Percentiles rank a stretch among this genome's conserved stretches.
These are phyloP conservation scores for Prinia subflava DNA, from an alignment of 2,113 vertebrate species.

Conservation along the genomic window DNA sequence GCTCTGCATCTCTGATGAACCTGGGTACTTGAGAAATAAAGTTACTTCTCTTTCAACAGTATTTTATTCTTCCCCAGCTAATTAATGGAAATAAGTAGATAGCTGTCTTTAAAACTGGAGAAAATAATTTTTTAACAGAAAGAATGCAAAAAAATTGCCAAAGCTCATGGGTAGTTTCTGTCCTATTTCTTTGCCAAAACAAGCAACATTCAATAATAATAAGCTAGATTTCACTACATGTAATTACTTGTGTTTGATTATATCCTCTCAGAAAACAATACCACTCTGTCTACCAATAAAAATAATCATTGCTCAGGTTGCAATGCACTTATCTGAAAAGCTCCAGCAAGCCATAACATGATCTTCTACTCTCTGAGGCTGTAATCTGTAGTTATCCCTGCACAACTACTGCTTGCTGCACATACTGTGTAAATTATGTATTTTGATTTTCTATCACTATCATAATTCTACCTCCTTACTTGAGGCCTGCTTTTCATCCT, in stretches of 20 bases:
- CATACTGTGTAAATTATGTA: not conserved
- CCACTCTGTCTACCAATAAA: not conserved
- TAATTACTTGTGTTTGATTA: not conserved
- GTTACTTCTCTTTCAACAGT: not conserved
- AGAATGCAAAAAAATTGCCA: not conserved
- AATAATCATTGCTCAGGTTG: not conserved
- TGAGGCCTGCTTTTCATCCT: not conserved
- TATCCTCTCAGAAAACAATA: not conserved
- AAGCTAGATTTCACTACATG: not conserved
- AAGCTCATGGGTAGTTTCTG: fast-evolving
- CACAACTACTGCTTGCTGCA: not conserved
- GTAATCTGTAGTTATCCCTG: not conserved
- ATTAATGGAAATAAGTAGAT: not conserved
- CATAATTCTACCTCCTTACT: not conserved
- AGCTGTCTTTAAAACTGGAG: not conserved
- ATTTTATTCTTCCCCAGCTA: not conserved
- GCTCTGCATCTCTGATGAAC: not conserved
- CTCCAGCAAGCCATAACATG: not conserved
- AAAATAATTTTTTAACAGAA: not conserved
- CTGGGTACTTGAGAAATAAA: not conserved
- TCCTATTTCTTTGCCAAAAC: not conserved
- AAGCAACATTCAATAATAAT: not conserved
- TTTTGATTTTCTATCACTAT: not conserved
- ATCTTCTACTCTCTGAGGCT: not conserved
- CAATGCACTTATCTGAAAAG: not conserved